Evolutionary conservation across 2,888 invertebrate genomes (phyloP).

Genomic region (Hermaeophaga mercurialis): DNA sequence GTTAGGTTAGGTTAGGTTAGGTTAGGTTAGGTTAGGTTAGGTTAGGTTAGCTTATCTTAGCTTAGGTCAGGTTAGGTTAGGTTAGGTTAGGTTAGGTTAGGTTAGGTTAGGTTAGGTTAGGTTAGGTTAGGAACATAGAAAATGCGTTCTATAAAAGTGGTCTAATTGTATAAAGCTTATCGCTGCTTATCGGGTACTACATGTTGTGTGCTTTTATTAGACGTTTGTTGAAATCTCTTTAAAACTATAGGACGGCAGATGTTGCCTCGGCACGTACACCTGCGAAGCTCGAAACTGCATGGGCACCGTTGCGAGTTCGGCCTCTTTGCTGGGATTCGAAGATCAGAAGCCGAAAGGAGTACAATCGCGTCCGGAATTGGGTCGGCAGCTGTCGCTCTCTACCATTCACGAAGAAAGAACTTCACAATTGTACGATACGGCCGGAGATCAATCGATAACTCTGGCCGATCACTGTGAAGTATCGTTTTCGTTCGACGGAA

Average conservation of each 20-base stretch:
- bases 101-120: too few species aligned
- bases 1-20: too few species aligned
- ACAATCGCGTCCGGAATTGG: constrained; percentile 63
- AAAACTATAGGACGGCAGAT: constrained; percentile 84
- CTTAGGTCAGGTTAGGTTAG: too few species aligned
- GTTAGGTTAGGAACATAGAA: too few species aligned
- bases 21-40: too few species aligned
- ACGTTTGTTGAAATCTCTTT: too few species aligned
- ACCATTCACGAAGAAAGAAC: constrained; percentile 91
- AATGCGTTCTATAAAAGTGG: too few species aligned
- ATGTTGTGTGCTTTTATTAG: too few species aligned
- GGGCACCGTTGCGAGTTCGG: constrained; percentile 88
- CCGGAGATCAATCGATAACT: constrained; percentile 68
- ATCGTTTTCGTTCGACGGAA: constrained; percentile 89
- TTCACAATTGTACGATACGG: constrained; percentile 85
- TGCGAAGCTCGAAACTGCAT: constrained; percentile 91
- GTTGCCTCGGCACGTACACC: constrained; percentile 87
- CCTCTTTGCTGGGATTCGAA: constrained; percentile 85
- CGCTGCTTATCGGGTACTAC: too few species aligned
- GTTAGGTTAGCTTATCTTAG: too few species aligned
- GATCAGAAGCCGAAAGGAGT: constrained; percentile 67
- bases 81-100: too few species aligned
- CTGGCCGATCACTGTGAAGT: constrained; percentile 84
- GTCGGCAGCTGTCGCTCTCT: constrained; percentile 81
- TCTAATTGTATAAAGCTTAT: too few species aligned